Evolutionary conservation across 2,113 vertebrate genomes (phyloP).

Genomic region (Brachypodius melanocephalos): DNA sequence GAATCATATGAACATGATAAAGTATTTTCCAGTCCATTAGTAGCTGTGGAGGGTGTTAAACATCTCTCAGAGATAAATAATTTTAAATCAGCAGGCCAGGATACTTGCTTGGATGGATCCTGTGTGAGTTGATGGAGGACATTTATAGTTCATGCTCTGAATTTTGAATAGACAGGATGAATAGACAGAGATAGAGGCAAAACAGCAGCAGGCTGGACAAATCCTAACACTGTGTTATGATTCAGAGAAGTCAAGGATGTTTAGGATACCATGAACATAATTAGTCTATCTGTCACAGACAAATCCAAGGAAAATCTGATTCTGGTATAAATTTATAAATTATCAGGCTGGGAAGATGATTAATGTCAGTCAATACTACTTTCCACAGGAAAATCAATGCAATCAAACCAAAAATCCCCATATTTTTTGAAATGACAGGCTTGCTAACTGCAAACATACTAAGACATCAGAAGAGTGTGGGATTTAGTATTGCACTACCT

Average conservation of each 20-base stretch:
- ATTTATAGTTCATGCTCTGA: constrained; percentile 4
- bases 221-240: not conserved
- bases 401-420: not conserved
- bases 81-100: constrained; percentile 29
- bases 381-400: not conserved
- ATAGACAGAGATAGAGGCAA: not conserved
- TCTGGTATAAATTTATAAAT: not conserved
- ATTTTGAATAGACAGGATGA: not conserved
- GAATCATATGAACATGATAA: constrained; percentile 22
- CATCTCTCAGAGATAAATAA: constrained; percentile 47
- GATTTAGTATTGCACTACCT: not conserved
- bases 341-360: not conserved
- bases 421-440: not conserved
- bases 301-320: not conserved
- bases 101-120: constrained; percentile 1
- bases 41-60: constrained; percentile 24
- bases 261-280: not conserved
- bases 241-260: not conserved
- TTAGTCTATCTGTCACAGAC: not conserved
- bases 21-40: constrained; percentile 61
- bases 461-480: not conserved
- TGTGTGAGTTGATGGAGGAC: constrained; percentile 28
- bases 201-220: not conserved
- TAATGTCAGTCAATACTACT: not conserved
- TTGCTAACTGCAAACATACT: not conserved